phyloP scores from a whole-genome alignment of 37 sponge, comb jelly and placozoan species.

The Halichondria panicea region DNA sequence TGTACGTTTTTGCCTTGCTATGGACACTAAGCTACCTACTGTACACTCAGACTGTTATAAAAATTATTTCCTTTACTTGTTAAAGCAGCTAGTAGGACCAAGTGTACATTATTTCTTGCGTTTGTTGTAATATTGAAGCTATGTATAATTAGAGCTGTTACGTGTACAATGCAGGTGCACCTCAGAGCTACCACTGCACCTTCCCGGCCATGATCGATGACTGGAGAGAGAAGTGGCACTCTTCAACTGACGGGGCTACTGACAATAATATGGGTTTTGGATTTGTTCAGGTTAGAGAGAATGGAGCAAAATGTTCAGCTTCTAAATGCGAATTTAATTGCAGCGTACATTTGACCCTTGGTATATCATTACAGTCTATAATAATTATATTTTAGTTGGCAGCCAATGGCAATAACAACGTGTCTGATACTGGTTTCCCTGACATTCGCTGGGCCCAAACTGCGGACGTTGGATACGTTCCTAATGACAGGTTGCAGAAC shows the following conservation, averaged over 20 bases:
- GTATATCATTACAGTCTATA: neutral
- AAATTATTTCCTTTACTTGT: too few species aligned
- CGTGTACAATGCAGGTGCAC: slow-evolving; percentile 10
- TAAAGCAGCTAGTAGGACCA: too few species aligned
- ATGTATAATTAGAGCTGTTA: neutral
- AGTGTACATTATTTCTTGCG: too few species aligned
- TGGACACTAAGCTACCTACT: too few species aligned
- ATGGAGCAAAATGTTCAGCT: neutral
- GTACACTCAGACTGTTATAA: too few species aligned
- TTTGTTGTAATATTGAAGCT: neutral
- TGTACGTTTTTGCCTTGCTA: too few species aligned
- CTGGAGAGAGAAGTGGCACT: slow-evolving; percentile 71
- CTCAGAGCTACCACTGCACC: slow-evolving; percentile 40
- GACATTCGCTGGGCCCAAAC: slow-evolving; percentile 66
- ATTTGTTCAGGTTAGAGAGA: slow-evolving; percentile 61
- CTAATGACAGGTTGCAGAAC: slow-evolving; percentile 44
- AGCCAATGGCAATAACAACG: slow-evolving; percentile 40
- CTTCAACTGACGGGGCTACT: slow-evolving; percentile 11
- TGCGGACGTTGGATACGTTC: slow-evolving; percentile 56
- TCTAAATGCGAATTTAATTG: too few species aligned
- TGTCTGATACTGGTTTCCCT: slow-evolving; percentile 46
- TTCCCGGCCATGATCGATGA: slow-evolving; percentile 80
- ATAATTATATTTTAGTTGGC: slow-evolving; percentile 28
- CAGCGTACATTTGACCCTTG: too few species aligned
- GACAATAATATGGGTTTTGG: slow-evolving; percentile 43